phyloP scores from a whole-genome alignment of 2,888 invertebrate species.

The Phorcus lineatus region DNA sequence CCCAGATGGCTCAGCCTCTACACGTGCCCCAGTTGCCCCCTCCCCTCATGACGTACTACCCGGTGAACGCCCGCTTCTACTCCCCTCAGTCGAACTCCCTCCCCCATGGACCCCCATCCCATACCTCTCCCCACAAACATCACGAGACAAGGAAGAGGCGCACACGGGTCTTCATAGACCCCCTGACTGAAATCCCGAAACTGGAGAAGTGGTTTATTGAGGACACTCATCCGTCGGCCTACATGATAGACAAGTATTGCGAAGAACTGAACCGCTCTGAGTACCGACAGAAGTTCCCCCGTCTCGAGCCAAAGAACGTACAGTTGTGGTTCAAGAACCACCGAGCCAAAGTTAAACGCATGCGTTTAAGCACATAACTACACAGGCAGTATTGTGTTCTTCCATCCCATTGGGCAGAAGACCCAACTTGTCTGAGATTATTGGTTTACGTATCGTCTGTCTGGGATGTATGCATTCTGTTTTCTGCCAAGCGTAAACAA shows the following conservation, averaged over 20 bases:
- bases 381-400: conserved; percentile 25
- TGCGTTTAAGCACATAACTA: conserved; percentile 74
- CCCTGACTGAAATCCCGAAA: conserved; percentile 92
- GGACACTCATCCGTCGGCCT: conserved; percentile 98
- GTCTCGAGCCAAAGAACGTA: conserved; percentile 98
- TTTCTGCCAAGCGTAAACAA: background rate
- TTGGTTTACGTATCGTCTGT: background rate
- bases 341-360: conserved; percentile 96
- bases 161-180: conserved; percentile 99
- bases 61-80: conserved; percentile 65
- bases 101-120: conserved; percentile 33
- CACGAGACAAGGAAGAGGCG: conserved; percentile 83
- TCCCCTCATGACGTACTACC: conserved; percentile 67
- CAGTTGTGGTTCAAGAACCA: conserved; percentile 99
- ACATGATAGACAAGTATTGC: conserved; percentile 97
- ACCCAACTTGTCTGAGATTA: background rate
- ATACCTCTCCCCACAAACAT: conserved; percentile 30
- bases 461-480: background rate
- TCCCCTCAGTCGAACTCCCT: conserved; percentile 57
- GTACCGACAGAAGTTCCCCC: conserved; percentile 97
- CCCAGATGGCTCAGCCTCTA: conserved; percentile 53
- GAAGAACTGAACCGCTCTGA: conserved; percentile 97
- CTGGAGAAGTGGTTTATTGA: conserved; percentile 91
- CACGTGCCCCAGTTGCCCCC: conserved; percentile 69
- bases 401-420: background rate